phyloP scores from a whole-genome alignment of 2,888 invertebrate genomes.

The Stenodera caucasica region DNA sequence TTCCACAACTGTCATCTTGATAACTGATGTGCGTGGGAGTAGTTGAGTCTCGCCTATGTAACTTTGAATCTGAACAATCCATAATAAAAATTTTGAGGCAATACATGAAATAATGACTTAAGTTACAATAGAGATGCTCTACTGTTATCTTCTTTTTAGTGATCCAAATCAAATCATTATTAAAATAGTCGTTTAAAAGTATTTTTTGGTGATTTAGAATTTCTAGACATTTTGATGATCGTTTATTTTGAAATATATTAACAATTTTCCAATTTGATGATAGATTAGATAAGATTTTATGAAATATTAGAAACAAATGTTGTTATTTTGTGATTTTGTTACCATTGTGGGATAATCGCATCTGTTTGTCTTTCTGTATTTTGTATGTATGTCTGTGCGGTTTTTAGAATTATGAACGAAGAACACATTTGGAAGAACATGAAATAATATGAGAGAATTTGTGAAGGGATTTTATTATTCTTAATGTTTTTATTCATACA shows the following conservation, averaged over 20 bases:
- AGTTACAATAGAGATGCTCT: too few species aligned
- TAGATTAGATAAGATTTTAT: neutral
- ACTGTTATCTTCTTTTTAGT: too few species aligned
- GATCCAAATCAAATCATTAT: too few species aligned
- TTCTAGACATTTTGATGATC: too few species aligned
- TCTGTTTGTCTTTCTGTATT: neutral
- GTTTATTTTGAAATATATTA: neutral
- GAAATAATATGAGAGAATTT: neutral
- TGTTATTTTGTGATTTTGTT: neutral
- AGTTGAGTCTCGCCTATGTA: too few species aligned
- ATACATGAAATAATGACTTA: too few species aligned
- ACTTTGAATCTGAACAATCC: too few species aligned
- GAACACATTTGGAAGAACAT: neutral
- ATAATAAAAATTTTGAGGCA: too few species aligned
- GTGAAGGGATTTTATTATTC: neutral
- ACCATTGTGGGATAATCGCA: constrained; percentile 4
- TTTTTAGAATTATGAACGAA: neutral
- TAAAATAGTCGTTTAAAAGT: too few species aligned
- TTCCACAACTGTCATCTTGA: too few species aligned
- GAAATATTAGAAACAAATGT: constrained; percentile 3
- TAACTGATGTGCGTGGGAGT: too few species aligned
- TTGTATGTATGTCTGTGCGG: neutral
- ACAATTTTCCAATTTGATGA: neutral
- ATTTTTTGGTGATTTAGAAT: too few species aligned
- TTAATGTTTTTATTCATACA: neutral